A percentile compares a stretch with the other conserved stretches of the same genome.
Evolutionary conservation across 2,797 vertebrate species (phyloP).

Genomic region (Poecile montanus): DNA sequence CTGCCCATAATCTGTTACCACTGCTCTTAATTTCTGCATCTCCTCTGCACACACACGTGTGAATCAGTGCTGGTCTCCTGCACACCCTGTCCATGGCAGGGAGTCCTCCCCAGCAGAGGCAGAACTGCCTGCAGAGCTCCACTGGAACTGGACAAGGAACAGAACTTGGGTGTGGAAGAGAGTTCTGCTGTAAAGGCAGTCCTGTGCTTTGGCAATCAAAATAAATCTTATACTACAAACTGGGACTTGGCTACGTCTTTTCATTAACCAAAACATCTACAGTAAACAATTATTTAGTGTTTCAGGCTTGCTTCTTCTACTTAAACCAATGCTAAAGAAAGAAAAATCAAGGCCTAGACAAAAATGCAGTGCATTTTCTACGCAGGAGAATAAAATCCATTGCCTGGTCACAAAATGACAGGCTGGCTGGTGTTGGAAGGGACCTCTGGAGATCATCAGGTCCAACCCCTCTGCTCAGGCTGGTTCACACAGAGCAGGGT

Average conservation of each 20-base stretch:
- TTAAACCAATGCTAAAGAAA: neutral
- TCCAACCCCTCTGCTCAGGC: neutral
- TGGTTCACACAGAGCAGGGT: neutral
- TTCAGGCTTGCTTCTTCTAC: neutral
- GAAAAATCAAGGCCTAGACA: neutral
- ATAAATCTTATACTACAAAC: neutral
- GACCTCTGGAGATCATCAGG: neutral
- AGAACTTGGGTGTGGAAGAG: neutral
- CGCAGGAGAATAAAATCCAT: neutral
- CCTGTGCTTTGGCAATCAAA: neutral
- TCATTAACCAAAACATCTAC: neutral
- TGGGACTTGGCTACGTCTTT: neutral
- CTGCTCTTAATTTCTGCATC: neutral
- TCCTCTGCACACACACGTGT: accelerated
- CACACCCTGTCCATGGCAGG: accelerated
- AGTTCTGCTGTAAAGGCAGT: neutral
- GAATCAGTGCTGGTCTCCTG: neutral
- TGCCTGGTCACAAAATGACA: neutral
- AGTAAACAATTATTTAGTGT: neutral
- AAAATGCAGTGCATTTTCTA: neutral
- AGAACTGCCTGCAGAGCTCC: neutral
- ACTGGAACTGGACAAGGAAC: accelerated
- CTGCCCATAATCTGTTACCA: neutral
- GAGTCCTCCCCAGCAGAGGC: accelerated
- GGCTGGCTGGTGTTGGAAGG: neutral